A percentile compares a stretch with the other conserved stretches of the same genome.
Conservation (phyloP, 2,888 invertebrate genomes). For the Tetramorium bicarinatum region DNA sequence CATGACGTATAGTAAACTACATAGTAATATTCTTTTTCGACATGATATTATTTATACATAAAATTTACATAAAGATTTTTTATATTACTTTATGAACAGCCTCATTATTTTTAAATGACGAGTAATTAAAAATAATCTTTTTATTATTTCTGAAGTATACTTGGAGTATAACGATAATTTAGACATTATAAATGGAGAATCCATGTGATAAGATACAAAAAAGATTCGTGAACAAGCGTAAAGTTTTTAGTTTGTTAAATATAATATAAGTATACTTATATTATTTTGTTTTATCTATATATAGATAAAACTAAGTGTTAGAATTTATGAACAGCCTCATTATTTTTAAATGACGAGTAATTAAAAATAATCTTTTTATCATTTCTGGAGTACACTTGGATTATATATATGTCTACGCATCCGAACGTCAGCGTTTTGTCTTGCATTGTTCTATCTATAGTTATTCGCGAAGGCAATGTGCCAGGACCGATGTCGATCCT, state of each 20-base stretch:
- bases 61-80: background rate
- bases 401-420: background rate
- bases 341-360: background rate
- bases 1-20: background rate
- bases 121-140: background rate
- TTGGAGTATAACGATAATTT: background rate
- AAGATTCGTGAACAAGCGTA: background rate
- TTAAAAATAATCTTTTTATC: background rate
- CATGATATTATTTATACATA: background rate
- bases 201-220: background rate
- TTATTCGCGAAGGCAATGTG: constrained; percentile 52
- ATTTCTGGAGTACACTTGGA: background rate
- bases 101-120: background rate
- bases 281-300: too few species aligned
- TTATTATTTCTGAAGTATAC: background rate
- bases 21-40: background rate
- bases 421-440: background rate
- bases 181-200: background rate
- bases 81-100: background rate
- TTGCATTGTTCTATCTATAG: background rate
- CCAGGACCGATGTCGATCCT: constrained; percentile 68
- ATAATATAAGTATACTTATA: background rate
- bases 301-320: too few species aligned
- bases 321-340: background rate
- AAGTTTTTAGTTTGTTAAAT: background rate